Evolutionary conservation across 2,888 invertebrate genomes (phyloP).

Genomic region (Gisinianus flammeolus): DNA sequence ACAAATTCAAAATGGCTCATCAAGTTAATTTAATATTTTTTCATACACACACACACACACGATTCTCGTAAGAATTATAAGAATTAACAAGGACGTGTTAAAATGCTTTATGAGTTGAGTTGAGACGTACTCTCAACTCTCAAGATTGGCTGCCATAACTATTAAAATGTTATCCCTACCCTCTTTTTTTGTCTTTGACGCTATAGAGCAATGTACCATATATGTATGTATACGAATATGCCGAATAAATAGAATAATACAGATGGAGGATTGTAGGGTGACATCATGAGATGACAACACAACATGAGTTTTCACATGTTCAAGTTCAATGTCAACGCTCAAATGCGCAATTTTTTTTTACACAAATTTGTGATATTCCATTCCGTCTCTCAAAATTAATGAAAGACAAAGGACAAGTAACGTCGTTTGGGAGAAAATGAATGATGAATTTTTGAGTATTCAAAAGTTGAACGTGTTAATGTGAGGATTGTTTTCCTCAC

Average conservation of each 20-base stretch:
- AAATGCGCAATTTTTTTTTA: background rate
- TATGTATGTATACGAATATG: no score
- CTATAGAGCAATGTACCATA: background rate
- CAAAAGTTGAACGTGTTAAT: no score
- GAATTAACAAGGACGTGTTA: background rate
- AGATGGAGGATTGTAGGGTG: background rate
- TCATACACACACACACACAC: background rate
- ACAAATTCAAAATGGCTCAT: no score
- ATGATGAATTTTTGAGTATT: no score
- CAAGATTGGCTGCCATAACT: background rate
- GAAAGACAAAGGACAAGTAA: no score
- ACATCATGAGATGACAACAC: background rate
- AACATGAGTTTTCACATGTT: background rate
- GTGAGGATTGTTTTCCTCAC: no score
- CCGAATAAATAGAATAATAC: background rate
- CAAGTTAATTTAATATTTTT: background rate
- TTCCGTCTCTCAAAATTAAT: no score
- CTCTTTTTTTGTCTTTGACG: background rate
- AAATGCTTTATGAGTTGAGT: background rate
- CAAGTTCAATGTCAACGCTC: background rate
- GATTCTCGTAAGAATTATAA: background rate
- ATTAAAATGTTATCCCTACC: background rate
- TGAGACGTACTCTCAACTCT: no score
- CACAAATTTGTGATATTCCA: no score
- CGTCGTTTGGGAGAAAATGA: no score